These are phyloP conservation scores for Tenthredo livida DNA, from an alignment of 2,888 invertebrate species.

Conservation along the genomic window DNA sequence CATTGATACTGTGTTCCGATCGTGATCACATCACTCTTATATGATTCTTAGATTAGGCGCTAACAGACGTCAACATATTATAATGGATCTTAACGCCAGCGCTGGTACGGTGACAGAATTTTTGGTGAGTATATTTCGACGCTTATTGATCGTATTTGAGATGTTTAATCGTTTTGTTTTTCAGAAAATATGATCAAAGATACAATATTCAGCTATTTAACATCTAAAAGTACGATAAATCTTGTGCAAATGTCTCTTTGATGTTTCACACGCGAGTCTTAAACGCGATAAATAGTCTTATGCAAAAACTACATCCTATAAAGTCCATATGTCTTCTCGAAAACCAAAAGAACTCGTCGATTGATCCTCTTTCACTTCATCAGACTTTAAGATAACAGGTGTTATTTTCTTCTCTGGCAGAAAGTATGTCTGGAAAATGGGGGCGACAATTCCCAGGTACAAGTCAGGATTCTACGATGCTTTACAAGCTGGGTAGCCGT, in stretches of 20 bases:
- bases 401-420: slow-evolving; percentile 71
- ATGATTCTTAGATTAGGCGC: slow-evolving; percentile 84
- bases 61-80: slow-evolving; percentile 92
- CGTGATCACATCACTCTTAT: not conserved
- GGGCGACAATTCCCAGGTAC: slow-evolving; percentile 84
- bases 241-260: not conserved
- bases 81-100: slow-evolving; percentile 88
- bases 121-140: slow-evolving; percentile 79
- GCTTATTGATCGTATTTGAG: not conserved
- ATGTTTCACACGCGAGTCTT: not conserved
- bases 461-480: slow-evolving; percentile 89
- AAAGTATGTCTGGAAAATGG: slow-evolving; percentile 87
- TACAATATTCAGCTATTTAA: not conserved
- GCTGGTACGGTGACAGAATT: slow-evolving; percentile 89
- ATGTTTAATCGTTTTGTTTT: not conserved
- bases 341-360: not conserved
- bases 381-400: not conserved
- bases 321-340: not conserved
- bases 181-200: not conserved
- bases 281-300: not conserved
- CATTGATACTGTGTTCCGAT: no score
- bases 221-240: not conserved
- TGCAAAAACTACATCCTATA: not conserved
- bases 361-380: not conserved
- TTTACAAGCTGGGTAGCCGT: slow-evolving; percentile 95